Evolutionary conservation across 1,140 invertebrate genomes (phyloP).

Genomic region (Drosophila mayri): DNA sequence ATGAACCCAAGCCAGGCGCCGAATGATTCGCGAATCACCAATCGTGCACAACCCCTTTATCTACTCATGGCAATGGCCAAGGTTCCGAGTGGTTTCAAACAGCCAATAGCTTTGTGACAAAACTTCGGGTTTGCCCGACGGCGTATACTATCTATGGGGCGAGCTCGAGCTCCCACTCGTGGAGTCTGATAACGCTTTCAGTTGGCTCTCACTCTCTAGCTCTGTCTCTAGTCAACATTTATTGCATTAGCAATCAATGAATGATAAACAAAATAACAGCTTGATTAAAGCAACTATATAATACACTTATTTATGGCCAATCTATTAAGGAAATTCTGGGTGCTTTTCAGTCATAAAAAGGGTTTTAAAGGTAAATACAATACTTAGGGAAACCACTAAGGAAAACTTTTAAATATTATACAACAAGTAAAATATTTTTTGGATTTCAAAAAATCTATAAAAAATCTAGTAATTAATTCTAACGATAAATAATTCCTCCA

Average conservation of each 20-base stretch:
- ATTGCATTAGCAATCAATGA: slow-evolving; percentile 32
- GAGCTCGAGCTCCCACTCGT: not conserved
- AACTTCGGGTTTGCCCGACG: slow-evolving; percentile 2
- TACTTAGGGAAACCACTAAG: not conserved
- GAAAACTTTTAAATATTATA: too few relatives aligned
- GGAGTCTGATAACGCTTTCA: not conserved
- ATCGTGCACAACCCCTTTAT: slow-evolving; percentile 15
- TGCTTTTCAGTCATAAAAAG: not conserved
- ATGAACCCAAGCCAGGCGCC: slow-evolving; percentile 10
- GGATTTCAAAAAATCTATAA: too few relatives aligned
- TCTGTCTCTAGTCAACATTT: slow-evolving; percentile 1
- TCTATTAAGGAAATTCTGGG: not conserved
- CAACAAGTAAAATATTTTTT: too few relatives aligned
- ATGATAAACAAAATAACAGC: slow-evolving; percentile 3
- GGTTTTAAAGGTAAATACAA: not conserved
- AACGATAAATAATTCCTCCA: not conserved
- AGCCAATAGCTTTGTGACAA: not conserved
- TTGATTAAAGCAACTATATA: not conserved
- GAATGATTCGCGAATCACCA: not conserved
- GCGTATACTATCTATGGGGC: slow-evolving; percentile 12
- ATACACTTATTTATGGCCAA: slow-evolving; percentile 1
- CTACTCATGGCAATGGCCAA: slow-evolving; percentile 19
- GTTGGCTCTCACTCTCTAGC: not conserved
- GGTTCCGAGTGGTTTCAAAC: slow-evolving; percentile 4
- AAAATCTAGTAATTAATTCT: not conserved